Conservation (phyloP, 2,797 vertebrate species). For the Strix occidentalis region DNA sequence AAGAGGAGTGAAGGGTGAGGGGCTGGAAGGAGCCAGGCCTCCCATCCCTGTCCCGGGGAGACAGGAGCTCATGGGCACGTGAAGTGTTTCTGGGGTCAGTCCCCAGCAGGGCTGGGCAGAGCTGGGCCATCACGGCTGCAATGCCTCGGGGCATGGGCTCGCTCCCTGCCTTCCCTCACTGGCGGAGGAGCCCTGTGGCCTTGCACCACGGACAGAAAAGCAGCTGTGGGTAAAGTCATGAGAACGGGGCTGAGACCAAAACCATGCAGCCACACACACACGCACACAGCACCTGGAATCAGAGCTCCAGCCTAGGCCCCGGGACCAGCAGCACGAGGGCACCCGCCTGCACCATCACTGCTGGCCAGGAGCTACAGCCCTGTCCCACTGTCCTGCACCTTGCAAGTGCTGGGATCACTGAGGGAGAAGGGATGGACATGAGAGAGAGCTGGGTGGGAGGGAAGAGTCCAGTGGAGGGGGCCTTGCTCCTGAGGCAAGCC, state of each 20-base stretch:
- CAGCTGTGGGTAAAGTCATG: not conserved
- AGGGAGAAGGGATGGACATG: not conserved
- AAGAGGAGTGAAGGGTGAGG: not conserved
- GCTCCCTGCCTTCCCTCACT: not conserved
- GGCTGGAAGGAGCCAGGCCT: not conserved
- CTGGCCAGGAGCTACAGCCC: not conserved
- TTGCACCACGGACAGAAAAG: not conserved
- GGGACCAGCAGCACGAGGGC: not conserved
- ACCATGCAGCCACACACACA: no score
- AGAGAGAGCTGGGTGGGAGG: not conserved
- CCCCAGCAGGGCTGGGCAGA: not conserved
- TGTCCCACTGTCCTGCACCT: not conserved
- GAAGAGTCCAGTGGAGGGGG: no score
- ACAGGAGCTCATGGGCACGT: not conserved
- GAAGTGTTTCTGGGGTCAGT: not conserved
- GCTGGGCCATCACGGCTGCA: no score
- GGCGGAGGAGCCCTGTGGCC: not conserved
- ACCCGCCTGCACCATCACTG: not conserved
- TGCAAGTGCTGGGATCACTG: no score
- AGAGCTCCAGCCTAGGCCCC: not conserved
- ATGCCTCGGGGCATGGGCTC: not conserved
- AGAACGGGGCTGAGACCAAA: not conserved
- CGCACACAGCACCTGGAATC: rapidly evolving
- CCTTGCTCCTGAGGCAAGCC: no score
- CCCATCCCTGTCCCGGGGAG: no score